These are phyloP conservation scores for Acrossocheilus fasciatus DNA, from an alignment of 2,797 vertebrate genomes.

Conservation along the genomic window DNA sequence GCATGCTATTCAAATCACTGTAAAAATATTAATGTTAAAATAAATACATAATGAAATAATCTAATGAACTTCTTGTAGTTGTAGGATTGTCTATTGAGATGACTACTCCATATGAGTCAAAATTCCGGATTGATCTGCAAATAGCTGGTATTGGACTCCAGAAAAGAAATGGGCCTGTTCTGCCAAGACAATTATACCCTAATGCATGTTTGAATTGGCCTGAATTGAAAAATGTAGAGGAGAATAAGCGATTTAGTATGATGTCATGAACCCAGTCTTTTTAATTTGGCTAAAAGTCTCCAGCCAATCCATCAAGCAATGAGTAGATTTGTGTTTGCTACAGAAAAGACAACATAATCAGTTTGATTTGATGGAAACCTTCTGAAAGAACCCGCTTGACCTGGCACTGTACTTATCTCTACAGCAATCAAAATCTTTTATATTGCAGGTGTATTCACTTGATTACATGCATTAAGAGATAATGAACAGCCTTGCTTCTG, in stretches of 20 bases:
- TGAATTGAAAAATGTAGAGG: not conserved
- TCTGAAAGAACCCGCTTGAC: constrained; percentile 2
- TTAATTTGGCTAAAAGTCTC: constrained; percentile 31
- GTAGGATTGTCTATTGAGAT: not conserved
- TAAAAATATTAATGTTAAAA: not conserved
- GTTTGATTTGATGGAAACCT: constrained; percentile 22
- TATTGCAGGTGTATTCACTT: constrained; percentile 14
- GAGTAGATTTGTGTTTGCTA: constrained; percentile 16
- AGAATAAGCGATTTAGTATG: not conserved
- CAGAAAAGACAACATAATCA: constrained; percentile 3
- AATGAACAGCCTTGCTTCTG: not conserved
- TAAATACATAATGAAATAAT: not conserved
- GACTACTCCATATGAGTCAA: not conserved
- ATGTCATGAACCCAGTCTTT: constrained; percentile 10
- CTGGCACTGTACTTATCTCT: not conserved
- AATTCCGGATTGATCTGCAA: not conserved
- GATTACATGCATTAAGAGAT: constrained; percentile 4
- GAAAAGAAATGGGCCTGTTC: not conserved
- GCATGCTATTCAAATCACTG: not conserved
- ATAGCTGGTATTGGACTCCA: not conserved
- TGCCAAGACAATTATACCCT: not conserved
- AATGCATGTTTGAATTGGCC: not conserved
- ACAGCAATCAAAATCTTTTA: not conserved
- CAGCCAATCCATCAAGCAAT: not conserved
- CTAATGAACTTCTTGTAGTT: not conserved